Evolutionary conservation across 2,113 vertebrate species (phyloP).

Genomic region (Aegithalos caudatus): DNA sequence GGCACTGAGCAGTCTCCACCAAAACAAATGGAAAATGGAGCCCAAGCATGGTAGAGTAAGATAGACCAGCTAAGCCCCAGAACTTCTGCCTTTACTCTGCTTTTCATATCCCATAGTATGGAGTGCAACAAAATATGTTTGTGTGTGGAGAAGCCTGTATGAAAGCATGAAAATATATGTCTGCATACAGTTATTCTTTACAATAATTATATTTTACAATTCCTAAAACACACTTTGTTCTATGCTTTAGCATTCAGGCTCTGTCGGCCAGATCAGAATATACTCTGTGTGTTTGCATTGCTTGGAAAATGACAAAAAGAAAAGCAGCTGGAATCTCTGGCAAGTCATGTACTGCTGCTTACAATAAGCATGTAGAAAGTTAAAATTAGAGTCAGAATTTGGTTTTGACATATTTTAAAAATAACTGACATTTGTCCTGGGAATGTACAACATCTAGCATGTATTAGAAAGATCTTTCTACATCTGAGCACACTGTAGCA

Average conservation of each 20-base stretch:
- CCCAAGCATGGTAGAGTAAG: background rate
- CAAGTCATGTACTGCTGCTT: background rate
- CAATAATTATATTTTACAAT: background rate
- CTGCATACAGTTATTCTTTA: background rate
- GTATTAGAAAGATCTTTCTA: background rate
- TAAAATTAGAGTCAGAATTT: conserved; percentile 57
- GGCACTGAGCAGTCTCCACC: background rate
- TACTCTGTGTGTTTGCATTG: background rate
- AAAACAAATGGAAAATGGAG: background rate
- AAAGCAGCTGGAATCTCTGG: conserved; percentile 24
- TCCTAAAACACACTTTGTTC: background rate
- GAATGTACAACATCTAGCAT: background rate
- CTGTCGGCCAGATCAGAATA: background rate
- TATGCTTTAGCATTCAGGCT: background rate
- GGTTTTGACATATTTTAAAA: conserved; percentile 36
- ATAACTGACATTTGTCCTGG: conserved; percentile 56
- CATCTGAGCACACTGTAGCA: background rate
- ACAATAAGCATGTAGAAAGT: conserved; percentile 18
- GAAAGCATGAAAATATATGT: background rate
- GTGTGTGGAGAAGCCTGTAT: background rate
- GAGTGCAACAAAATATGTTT: background rate
- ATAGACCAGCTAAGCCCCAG: background rate
- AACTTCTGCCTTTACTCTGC: background rate
- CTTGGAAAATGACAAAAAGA: conserved; percentile 5
- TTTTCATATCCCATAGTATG: background rate